Percentiles rank a stretch among this genome's conserved stretches.
These are phyloP conservation scores for Myiozetetes cayanensis DNA, from an alignment of 2,113 vertebrate species.

Conservation along the genomic window DNA sequence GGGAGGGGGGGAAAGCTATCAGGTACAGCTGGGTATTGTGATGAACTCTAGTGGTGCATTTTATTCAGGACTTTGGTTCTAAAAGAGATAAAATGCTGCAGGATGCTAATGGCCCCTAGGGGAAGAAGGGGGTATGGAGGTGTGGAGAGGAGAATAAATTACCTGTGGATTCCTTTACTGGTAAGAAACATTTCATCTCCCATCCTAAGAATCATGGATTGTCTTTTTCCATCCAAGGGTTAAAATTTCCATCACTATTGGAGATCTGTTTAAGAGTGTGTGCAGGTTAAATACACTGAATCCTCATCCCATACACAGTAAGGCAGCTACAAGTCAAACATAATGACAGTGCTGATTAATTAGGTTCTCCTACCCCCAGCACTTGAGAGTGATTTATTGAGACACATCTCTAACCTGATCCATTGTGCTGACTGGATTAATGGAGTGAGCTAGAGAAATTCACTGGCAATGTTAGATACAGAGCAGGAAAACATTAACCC, in stretches of 20 bases:
- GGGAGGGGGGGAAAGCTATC: neutral
- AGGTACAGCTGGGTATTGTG: neutral
- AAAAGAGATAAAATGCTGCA: neutral
- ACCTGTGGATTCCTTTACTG: neutral
- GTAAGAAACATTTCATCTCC: neutral
- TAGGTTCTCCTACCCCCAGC: constrained; percentile 81
- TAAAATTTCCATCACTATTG: constrained; percentile 72
- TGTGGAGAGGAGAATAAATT: neutral
- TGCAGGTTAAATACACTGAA: constrained; percentile 79
- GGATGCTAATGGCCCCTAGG: neutral
- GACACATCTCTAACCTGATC: constrained; percentile 81
- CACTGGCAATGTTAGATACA: constrained; percentile 74
- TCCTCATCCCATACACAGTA: constrained; percentile 80
- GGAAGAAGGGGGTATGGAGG: no score
- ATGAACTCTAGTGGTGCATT: neutral
- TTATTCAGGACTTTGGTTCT: neutral
- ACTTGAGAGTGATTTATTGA: constrained; percentile 87
- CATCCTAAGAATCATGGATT: neutral
- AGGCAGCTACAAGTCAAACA: constrained; percentile 87
- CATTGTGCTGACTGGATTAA: constrained; percentile 85
- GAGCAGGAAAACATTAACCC: constrained; percentile 77
- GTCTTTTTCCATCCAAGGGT: constrained; percentile 66
- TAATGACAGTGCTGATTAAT: constrained; percentile 88
- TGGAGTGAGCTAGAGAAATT: constrained; percentile 80
- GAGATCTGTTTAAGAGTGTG: constrained; percentile 76